phyloP scores from a whole-genome alignment of 2,113 vertebrate genomes.

The Protobothrops mucrosquamatus region DNA sequence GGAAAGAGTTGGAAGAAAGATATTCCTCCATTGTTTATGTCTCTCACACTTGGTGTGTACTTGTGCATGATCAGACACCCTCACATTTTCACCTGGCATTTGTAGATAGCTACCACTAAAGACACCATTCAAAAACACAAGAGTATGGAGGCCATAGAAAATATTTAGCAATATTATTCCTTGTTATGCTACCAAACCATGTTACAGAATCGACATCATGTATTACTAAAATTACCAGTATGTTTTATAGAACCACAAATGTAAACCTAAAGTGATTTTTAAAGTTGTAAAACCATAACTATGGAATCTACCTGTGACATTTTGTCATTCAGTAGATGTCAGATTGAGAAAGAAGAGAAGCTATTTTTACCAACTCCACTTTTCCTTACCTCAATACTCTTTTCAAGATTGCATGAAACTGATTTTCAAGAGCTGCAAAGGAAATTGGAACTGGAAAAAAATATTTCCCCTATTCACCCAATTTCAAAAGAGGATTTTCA shows the following conservation, averaged over 20 bases:
- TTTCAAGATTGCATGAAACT: neutral
- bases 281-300: neutral
- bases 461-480: neutral
- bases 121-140: neutral
- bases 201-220: neutral
- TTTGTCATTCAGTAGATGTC: neutral
- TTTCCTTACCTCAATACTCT: neutral
- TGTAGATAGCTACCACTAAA: neutral
- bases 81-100: neutral
- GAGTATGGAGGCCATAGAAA: neutral
- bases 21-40: neutral
- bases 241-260: neutral
- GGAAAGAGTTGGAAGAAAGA: neutral
- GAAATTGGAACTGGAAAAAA: neutral
- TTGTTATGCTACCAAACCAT: neutral
- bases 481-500: neutral
- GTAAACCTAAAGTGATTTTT: neutral
- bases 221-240: neutral
- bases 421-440: neutral
- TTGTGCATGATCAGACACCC: neutral
- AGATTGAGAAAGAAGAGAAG: neutral
- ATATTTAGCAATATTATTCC: neutral
- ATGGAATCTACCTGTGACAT: neutral
- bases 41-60: neutral
- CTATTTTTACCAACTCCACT: neutral